Conservation (phyloP, 2,113 vertebrate species). For the Vidua chalybeata region DNA sequence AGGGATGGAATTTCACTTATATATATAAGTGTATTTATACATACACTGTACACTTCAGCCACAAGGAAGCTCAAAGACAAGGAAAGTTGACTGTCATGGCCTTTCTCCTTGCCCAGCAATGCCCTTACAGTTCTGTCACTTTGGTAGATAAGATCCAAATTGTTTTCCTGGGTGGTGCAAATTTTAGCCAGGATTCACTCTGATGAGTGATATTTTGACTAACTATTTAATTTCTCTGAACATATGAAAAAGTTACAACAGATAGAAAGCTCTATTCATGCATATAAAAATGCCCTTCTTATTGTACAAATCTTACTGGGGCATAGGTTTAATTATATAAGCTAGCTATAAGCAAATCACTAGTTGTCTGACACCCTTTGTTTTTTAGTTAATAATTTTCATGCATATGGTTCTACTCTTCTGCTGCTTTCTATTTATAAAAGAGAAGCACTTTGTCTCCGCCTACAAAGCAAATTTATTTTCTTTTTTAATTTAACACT, state of each 20-base stretch:
- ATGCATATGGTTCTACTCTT: background rate
- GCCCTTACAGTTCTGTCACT: background rate
- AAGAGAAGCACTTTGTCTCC: background rate
- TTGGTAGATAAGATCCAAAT: background rate
- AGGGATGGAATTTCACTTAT: background rate
- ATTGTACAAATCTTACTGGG: background rate
- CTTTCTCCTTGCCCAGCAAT: background rate
- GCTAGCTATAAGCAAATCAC: background rate
- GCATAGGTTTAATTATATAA: background rate
- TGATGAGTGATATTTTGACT: background rate
- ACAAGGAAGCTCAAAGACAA: background rate
- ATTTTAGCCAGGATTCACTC: background rate
- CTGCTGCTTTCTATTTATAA: background rate
- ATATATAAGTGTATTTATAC: too few relatives aligned
- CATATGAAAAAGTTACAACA: background rate
- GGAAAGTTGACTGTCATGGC: background rate
- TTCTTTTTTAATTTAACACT: background rate
- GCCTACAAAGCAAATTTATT: background rate
- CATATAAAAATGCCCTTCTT: background rate
- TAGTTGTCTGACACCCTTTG: background rate
- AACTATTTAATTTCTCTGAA: conserved; percentile 19
- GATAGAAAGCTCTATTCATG: background rate
- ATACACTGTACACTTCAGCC: background rate
- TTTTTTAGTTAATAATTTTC: conserved; percentile 14
- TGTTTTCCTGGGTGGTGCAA: background rate